These are phyloP conservation scores for Eumerus sabulonum DNA, from an alignment of 2,888 invertebrate species.

Conservation along the genomic window DNA sequence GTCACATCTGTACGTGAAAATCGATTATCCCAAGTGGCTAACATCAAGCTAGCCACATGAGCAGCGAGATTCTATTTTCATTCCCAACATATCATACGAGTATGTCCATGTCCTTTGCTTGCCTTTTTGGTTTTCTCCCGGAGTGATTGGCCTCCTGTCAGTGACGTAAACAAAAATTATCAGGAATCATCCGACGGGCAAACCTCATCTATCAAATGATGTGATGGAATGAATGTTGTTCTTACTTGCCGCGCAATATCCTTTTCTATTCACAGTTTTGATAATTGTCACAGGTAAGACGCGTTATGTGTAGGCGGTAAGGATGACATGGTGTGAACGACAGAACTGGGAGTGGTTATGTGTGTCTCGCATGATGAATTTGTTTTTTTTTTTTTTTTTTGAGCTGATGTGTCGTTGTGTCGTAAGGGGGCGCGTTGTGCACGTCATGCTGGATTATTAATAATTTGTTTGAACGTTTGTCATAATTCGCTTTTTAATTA, in stretches of 20 bases:
- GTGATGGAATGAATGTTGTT: conserved; percentile 42
- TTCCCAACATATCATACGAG: too few species aligned
- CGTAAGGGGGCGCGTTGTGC: conserved; percentile 50
- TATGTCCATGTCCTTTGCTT: too few species aligned
- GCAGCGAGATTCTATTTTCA: background rate
- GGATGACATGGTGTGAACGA: background rate
- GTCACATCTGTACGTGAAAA: conserved; percentile 30
- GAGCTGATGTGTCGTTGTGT: background rate
- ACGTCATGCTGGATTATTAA: conserved; percentile 62
- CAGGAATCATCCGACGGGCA: conserved; percentile 28
- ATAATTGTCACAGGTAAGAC: conserved; percentile 40
- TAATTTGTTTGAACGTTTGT: conserved; percentile 61
- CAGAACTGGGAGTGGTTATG: background rate
- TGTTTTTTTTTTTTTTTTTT: conserved; percentile 7
- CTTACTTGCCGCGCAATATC: conserved; percentile 17
- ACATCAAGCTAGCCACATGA: background rate
- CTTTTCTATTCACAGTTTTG: conserved; percentile 36
- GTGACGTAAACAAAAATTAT: conserved; percentile 43
- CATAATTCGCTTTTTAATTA: conserved; percentile 62
- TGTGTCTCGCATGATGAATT: conserved; percentile 18
- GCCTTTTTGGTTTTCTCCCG: background rate
- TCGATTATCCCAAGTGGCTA: conserved; percentile 29
- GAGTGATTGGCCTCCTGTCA: conserved; percentile 18
- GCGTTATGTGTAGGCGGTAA: conserved; percentile 4
- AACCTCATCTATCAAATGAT: conserved; percentile 53